These are phyloP conservation scores for Molanna angustata DNA, from an alignment of 2,888 invertebrate genomes.

Conservation along the genomic window DNA sequence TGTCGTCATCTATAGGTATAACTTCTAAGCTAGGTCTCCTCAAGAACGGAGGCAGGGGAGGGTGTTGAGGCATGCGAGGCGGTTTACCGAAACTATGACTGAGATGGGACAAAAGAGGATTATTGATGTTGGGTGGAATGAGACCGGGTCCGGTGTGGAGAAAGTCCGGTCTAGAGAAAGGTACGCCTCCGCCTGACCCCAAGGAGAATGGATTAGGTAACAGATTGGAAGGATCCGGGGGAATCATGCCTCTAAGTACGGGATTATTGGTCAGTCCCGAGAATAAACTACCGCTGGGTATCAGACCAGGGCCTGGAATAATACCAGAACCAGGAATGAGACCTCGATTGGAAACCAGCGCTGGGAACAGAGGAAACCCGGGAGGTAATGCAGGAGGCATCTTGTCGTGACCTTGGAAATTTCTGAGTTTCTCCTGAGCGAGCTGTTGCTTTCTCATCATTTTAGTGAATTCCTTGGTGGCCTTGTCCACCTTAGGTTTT, in stretches of 20 bases:
- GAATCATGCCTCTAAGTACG: constrained; percentile 45
- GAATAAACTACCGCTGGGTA: constrained; percentile 43
- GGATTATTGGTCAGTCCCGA: constrained; percentile 50
- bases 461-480: constrained; percentile 50
- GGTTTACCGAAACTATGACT: constrained; percentile 56
- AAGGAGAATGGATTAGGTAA: constrained; percentile 55
- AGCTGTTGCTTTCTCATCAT: constrained; percentile 49
- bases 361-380: constrained; percentile 52
- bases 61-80: constrained; percentile 56
- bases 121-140: constrained; percentile 55
- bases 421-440: constrained; percentile 43
- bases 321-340: constrained; percentile 50
- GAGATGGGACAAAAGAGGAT: constrained; percentile 50
- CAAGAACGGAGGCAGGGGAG: constrained; percentile 57
- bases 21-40: constrained; percentile 59
- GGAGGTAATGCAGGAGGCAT: constrained; percentile 38
- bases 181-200: constrained; percentile 57
- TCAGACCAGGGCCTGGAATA: constrained; percentile 38
- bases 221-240: constrained; percentile 41
- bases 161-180: constrained; percentile 49
- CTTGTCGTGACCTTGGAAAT: constrained; percentile 12
- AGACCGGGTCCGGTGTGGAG: constrained; percentile 55
- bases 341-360: constrained; percentile 56
- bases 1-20: constrained; percentile 53
- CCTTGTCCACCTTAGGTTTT: constrained; percentile 44